Conservation (phyloP, 23 tunicate genomes). For the Ciona savignyi region DNA sequence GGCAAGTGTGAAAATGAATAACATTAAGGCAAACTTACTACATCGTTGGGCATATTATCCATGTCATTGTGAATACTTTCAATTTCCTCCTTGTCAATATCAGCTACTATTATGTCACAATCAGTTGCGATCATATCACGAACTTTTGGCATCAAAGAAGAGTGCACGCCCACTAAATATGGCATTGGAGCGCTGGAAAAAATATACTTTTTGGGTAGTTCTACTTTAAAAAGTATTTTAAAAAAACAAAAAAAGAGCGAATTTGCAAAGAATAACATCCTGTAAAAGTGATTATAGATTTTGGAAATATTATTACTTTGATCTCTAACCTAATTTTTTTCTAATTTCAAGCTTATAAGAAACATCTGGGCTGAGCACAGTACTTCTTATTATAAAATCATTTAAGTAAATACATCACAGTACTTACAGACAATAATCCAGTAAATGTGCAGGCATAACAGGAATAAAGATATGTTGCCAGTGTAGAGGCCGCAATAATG, state of each 20-base stretch:
- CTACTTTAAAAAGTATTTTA: too few species aligned
- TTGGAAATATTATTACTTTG: too few species aligned
- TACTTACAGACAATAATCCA: slow-evolving; percentile 77
- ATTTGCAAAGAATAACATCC: too few species aligned
- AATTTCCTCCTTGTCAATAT: slow-evolving; percentile 56
- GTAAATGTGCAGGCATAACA: slow-evolving; percentile 62
- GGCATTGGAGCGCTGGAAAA: slow-evolving; percentile 81
- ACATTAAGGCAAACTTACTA: slow-evolving; percentile 21
- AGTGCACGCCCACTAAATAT: slow-evolving; percentile 70
- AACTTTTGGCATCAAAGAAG: slow-evolving; percentile 57
- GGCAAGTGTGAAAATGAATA: too few species aligned
- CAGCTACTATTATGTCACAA: slow-evolving; percentile 53
- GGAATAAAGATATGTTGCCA: slow-evolving; percentile 95
- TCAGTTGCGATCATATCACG: slow-evolving; percentile 19
- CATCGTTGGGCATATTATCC: slow-evolving; percentile 63
- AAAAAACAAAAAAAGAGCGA: too few species aligned
- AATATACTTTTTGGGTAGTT: too few species aligned
- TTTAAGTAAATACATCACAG: too few species aligned
- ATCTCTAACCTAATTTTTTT: too few species aligned
- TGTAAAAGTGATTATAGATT: too few species aligned
- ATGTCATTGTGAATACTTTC: slow-evolving; percentile 30
- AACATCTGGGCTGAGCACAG: too few species aligned
- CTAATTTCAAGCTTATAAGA: too few species aligned
- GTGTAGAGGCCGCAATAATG: slow-evolving; percentile 61
- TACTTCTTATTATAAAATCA: too few species aligned